Base-by-base conservation (phyloP, 2,888 invertebrate species). In the Steinernema hermaphroditum region DNA sequence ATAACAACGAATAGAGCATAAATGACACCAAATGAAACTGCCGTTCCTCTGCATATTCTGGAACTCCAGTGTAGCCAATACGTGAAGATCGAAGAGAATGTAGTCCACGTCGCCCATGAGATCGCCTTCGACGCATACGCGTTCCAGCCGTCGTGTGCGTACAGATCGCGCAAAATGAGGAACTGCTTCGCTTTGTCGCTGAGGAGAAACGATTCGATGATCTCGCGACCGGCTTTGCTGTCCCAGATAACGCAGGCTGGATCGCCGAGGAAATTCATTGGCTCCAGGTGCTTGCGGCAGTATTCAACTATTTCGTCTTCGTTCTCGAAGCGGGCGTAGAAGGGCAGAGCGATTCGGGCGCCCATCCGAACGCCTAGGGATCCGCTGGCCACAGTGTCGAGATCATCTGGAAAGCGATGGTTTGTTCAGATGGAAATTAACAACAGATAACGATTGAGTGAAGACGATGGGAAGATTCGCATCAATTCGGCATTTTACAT, bases 21-120 rank as follows among this genome's bases (percentile, higher is more conserved):
- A 68, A 78, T 78, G 8, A 77, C 75, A 12, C 74, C 73, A 71
- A 84, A 84, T 9, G 81, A 80, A 12, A 78, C 74, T 2, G 80
- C 80, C 0, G 81, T 72, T 6, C 77, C 74, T n/a, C 79, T 75
- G 69, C 76, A 73, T 24, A 81, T 16, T n/a, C 74, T 49, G 9
- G 71, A 44, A 0, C 32, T 46, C 50, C 62, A 43, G 68, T 83
- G 83, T 19, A 84, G 75, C 81, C 80, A 82, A 71, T 82, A 84
- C 12, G 81, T 82, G 76, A 84, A 80, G 68, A 84, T 78, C 19
- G 80, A 76, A 34, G 78, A 75, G 74, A 84, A 83, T 0, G 81
- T 77, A 16, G 82, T 82, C 79, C 79, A 84, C n/a, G 82, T 82
- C 8, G 80, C 77, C 82, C 81, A 84, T 6, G 83, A 80, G 37